Conservation (phyloP, 2,888 invertebrate species). For the Ligdia adustata region DNA sequence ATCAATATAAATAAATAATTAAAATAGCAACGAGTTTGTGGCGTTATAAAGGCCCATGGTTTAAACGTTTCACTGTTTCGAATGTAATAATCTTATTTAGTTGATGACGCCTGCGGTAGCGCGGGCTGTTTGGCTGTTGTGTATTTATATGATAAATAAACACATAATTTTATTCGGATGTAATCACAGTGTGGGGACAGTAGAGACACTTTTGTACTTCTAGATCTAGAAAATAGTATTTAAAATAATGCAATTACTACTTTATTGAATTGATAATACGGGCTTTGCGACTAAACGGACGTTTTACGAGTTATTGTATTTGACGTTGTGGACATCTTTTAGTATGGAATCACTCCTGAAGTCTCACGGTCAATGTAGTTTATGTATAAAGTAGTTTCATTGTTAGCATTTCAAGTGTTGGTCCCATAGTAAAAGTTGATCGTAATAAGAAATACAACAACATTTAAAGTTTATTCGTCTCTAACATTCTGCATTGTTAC, state of each 20-base stretch:
- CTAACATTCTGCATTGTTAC: background rate
- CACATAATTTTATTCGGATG: conserved; percentile 48
- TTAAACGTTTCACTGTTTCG: conserved; percentile 29
- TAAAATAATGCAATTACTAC: too few relatives aligned
- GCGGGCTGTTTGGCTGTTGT: conserved; percentile 68
- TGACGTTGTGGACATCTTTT: too few relatives aligned
- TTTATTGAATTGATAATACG: too few relatives aligned
- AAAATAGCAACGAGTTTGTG: conserved; percentile 54
- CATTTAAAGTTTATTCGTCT: too few relatives aligned
- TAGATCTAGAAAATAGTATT: background rate
- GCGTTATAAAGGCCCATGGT: conserved; percentile 22
- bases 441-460: too few relatives aligned
- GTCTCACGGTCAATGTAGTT: too few relatives aligned
- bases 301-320: too few relatives aligned
- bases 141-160: conserved; percentile 54
- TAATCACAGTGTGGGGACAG: conserved; percentile 35
- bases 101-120: conserved; percentile 41
- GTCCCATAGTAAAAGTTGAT: too few relatives aligned
- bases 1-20: conserved; percentile 50
- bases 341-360: too few relatives aligned
- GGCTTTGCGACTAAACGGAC: too few relatives aligned
- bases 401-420: too few relatives aligned
- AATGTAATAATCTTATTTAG: conserved; percentile 46
- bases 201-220: conserved; percentile 5
- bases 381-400: too few relatives aligned